phyloP scores from a whole-genome alignment of 2,797 vertebrate genomes.

The Hirundo rustica region DNA sequence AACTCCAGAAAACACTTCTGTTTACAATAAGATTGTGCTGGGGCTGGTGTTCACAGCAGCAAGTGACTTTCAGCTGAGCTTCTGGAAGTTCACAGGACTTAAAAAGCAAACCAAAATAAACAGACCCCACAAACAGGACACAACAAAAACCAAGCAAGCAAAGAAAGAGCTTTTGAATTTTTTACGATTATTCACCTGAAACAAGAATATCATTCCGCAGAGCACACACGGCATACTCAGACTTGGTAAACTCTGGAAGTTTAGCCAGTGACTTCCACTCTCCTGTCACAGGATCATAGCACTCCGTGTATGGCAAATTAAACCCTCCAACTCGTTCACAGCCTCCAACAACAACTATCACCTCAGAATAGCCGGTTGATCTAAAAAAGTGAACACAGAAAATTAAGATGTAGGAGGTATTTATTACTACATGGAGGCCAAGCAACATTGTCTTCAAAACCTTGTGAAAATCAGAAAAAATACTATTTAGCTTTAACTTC shows the following conservation, averaged over 20 bases:
- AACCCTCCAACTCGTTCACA: conserved; percentile 97
- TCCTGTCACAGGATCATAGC: conserved; percentile 96
- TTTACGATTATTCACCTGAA: conserved; percentile 84
- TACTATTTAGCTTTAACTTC: not conserved
- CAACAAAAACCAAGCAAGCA: not conserved
- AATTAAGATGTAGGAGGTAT: not conserved
- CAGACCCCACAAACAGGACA: not conserved
- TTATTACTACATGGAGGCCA: not conserved
- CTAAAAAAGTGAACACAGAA: conserved; percentile 72
- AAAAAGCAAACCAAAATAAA: not conserved
- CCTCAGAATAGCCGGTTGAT: conserved; percentile 96
- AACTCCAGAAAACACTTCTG: not conserved
- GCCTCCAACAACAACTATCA: conserved; percentile 97
- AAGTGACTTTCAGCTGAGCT: not conserved
- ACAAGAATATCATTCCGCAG: conserved; percentile 97
- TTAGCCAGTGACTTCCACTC: conserved; percentile 98
- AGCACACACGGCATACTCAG: conserved; percentile 96
- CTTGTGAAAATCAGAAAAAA: not conserved
- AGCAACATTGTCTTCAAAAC: not conserved
- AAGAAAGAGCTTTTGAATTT: not conserved
- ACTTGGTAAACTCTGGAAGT: conserved; percentile 97
- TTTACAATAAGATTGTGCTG: not conserved
- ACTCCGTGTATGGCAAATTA: conserved; percentile 97
- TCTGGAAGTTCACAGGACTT: not conserved
- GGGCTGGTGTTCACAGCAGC: not conserved